Evolutionary conservation across 1,140 invertebrate species (phyloP).

Genomic region (Lepidurus apus): DNA sequence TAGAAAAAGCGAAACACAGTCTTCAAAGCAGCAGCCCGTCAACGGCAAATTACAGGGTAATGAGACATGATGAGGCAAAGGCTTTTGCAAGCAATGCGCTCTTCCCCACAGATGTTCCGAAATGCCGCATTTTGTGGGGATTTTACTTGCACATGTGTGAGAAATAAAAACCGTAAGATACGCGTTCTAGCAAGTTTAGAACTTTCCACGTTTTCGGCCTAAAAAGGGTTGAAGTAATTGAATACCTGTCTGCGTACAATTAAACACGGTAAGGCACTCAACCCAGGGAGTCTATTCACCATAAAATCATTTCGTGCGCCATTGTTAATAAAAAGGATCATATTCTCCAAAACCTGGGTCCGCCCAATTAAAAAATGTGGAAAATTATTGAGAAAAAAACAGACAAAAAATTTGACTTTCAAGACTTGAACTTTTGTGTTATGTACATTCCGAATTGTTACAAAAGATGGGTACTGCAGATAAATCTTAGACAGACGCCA

Average conservation of each 20-base stretch:
- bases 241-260: slow-evolving; percentile 3
- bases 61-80: not conserved
- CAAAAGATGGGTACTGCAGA: not conserved
- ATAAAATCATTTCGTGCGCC: not conserved
- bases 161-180: not conserved
- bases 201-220: not conserved
- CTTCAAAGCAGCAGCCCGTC: not conserved
- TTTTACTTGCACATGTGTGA: not conserved
- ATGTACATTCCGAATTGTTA: not conserved
- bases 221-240: not conserved
- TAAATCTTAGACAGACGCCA: not conserved
- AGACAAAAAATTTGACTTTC: no score
- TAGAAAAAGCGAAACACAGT: not conserved
- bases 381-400: not conserved
- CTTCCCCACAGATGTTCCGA: not conserved
- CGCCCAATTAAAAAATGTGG: not conserved
- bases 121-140: not conserved
- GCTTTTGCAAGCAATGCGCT: not conserved
- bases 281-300: not conserved
- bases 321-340: not conserved
- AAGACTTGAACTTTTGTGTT: no score
- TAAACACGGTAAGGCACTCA: not conserved
- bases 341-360: not conserved
- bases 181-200: not conserved
- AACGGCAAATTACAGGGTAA: not conserved